Base-by-base conservation (phyloP, 2,888 invertebrate genomes). In the Amblyjoppa proteus region DNA sequence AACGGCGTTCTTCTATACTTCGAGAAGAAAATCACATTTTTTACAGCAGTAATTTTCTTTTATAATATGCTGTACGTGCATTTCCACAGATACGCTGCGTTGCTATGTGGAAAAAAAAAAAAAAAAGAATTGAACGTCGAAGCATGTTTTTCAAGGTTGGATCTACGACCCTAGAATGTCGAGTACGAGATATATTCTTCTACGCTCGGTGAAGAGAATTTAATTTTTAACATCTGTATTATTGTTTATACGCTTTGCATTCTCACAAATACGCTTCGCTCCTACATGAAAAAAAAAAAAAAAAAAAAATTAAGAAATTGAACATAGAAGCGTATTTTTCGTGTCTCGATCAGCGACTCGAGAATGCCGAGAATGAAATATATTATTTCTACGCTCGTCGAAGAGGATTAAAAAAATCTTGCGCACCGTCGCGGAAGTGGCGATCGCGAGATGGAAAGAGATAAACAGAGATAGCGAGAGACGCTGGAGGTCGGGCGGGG, bases 391-490 rank as follows among this genome's bases (percentile, higher is more conserved):
- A 31, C 16, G 56, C 13, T 9, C 38, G 38, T 9, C 56, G 73
- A 58, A 70, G 51, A 73, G 58, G 1, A 34, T 71, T 53, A 20
- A 58, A 56, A 58, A 56, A 38, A 41, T 20, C 9, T 61, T 75
- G 49, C 0, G 16, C 61, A 49, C 25, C 20, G 41, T 76, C 61
- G 64, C 51, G 61, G 45, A 64, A 51, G 41, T 38, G 61, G 31
- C 38, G 64, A 41, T 28, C 25, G 16, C 31, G 38, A 75, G 75
- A 68, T 28, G n/a, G 45, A 58, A 51, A 41, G 45, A 61, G 28
- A 61, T 56, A 69, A 61, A 74, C 13, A 53, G 28, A 25, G 68
- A 81, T 11, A 41, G 41, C 41, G 9, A 0, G 74, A 74, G 41
- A 75, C 20, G n/a, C 45, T 16, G 45, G 3, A 0, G 45, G 45